These are phyloP conservation scores for Myotis vivesi DNA, from an alignment of 2,797 vertebrate species.

Conservation along the genomic window DNA sequence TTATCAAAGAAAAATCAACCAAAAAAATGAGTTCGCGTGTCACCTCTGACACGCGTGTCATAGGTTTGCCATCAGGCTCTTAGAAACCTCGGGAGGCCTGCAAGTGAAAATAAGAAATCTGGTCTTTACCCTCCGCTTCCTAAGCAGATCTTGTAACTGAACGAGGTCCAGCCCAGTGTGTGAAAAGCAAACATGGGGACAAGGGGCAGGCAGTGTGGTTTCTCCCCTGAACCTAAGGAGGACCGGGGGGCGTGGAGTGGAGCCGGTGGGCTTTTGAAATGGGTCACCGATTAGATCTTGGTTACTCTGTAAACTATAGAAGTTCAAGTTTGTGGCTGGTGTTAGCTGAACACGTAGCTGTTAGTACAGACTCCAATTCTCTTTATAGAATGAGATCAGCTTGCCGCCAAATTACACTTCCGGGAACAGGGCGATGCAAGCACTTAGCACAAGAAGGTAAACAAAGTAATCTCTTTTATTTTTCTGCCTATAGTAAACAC, in stretches of 20 bases:
- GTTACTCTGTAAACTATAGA: not conserved
- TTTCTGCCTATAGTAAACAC: not conserved
- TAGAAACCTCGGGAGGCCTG: not conserved
- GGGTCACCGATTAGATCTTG: not conserved
- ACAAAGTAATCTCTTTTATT: not conserved
- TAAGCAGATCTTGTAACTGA: not conserved
- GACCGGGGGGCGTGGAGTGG: not conserved
- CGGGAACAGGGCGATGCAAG: not conserved
- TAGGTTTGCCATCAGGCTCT: not conserved
- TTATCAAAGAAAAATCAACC: too few species aligned
- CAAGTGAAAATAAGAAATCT: conserved; percentile 19
- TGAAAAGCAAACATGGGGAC: not conserved
- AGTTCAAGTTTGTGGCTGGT: conserved; percentile 22
- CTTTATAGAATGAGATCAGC: not conserved
- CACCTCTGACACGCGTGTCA: too few species aligned
- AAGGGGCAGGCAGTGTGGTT: not conserved
- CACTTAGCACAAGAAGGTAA: conserved; percentile 41
- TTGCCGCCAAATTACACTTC: not conserved
- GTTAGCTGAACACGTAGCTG: not conserved
- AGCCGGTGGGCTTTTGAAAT: not conserved
- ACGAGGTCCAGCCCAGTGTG: not conserved
- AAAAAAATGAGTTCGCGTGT: too few species aligned
- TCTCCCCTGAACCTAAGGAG: not conserved
- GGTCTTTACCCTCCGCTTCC: not conserved
- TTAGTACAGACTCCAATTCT: not conserved